Base-by-base conservation (phyloP, 2,888 invertebrate species). In the Perdita meconis region DNA sequence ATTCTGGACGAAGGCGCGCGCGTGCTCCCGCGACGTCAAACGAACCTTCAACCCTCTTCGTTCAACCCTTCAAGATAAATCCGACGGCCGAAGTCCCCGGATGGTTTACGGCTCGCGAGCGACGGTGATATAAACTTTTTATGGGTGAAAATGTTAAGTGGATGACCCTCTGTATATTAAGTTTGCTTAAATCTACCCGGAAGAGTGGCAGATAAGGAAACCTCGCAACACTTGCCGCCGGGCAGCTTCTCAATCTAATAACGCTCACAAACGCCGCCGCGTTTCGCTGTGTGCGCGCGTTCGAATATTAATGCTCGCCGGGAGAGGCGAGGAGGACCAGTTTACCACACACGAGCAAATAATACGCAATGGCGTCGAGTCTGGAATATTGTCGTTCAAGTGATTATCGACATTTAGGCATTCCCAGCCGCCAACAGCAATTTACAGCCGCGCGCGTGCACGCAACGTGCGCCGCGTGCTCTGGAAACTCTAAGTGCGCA, bases 341-440 rank as follows among this genome's bases (percentile, higher is more conserved):
- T 69, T 66, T 59, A 24, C 42, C 44, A 42, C 42, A 69, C 30
- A 22, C 64, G 53, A 53, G 60, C 80, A 65, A 75, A 77, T 78
- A 78, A 74, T 42, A 61, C 38, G 60, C 60, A 56, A 67, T 55
- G 69, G 55, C 68, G 64, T 50, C 36, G 64, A 63, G 30, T 38
- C 63, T 44, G 56, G 69, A 64, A 75, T 74, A 78, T 76, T 72
- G 73, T 82, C 80, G 77, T 67, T 82, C 56, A 68, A 83, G 80
- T 72, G 85, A 83, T 85, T 82, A 85, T 85, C 85, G 84, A 82
- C 84, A 80, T 82, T 85, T 83, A 85, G 80, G 82, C 75, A 82
- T 80, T 83, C 72, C 77, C 76, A 59, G 69, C 81, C 72, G 69
- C 65, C 80, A 65, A 63, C 59, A 64, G 80, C 76, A 82, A 85